Conservation (phyloP, 1,140 invertebrate species). For the Drosophila obscura region DNA sequence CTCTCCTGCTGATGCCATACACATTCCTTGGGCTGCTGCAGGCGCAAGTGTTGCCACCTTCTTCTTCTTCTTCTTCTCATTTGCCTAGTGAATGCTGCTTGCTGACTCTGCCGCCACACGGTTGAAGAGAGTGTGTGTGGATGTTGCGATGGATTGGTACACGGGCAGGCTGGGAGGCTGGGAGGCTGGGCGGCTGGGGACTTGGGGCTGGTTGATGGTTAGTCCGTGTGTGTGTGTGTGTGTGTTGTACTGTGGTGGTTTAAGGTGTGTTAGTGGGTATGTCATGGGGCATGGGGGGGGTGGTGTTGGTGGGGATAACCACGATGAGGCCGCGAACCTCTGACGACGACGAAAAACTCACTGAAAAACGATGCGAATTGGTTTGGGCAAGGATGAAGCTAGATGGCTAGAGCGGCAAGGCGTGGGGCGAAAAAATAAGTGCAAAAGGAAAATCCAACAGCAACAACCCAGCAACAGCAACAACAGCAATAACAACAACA, state of each 20-base stretch:
- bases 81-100: constrained; percentile 1
- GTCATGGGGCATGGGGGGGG: not conserved
- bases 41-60: constrained; percentile 71
- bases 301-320: constrained; percentile 42
- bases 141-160: constrained; percentile 22
- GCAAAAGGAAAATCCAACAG: no score
- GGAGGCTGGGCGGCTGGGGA: not conserved
- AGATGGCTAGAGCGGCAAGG: constrained; percentile 7
- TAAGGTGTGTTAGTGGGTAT: constrained; percentile 1
- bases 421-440: not conserved
- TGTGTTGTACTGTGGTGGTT: not conserved
- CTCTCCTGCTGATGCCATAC: constrained; percentile 11
- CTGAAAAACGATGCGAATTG: constrained; percentile 41
- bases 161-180: not conserved
- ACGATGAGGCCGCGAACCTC: constrained; percentile 64
- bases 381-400: constrained; percentile 47
- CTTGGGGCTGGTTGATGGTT: not conserved
- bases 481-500: constrained; percentile 37
- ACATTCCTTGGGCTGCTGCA: constrained; percentile 40
- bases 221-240: constrained; percentile 1
- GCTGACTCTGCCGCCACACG: no score
- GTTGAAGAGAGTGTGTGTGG: constrained; percentile 33
- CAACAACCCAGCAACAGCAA: constrained; percentile 17
- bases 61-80: constrained; percentile 43
- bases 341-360: constrained; percentile 35